These are phyloP conservation scores for Melitaea cinxia DNA, from an alignment of 1,140 invertebrate genomes.

Conservation along the genomic window DNA sequence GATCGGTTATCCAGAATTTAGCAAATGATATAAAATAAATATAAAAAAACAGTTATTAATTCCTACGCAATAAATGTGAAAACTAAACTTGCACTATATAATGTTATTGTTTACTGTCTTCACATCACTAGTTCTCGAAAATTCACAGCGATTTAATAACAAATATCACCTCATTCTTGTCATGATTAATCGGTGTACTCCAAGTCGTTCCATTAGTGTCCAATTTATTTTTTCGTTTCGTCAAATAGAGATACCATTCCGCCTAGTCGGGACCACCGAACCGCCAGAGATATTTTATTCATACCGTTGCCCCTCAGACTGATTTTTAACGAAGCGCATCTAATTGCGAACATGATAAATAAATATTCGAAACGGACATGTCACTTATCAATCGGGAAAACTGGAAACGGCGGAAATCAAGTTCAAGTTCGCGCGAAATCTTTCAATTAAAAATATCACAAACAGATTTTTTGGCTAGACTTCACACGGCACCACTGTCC, in stretches of 20 bases:
- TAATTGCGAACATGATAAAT: slow-evolving; percentile 75
- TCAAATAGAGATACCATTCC: slow-evolving; percentile 50
- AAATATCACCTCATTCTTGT: slow-evolving; percentile 68
- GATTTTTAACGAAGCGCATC: slow-evolving; percentile 65
- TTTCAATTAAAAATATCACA: slow-evolving; percentile 37
- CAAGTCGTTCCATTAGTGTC: slow-evolving; percentile 48
- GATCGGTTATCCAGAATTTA: slow-evolving; percentile 7
- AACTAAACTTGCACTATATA: slow-evolving; percentile 33
- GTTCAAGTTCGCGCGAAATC: slow-evolving; percentile 71
- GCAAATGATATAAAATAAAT: slow-evolving; percentile 14
- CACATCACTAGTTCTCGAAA: slow-evolving; percentile 45
- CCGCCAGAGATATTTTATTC: slow-evolving; percentile 69
- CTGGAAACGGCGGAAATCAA: slow-evolving; percentile 45
- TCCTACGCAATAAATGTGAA: slow-evolving; percentile 24
- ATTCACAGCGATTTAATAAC: slow-evolving; percentile 33
- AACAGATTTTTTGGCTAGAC: background rate
- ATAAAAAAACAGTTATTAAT: slow-evolving; percentile 12
- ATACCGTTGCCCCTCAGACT: slow-evolving; percentile 64
- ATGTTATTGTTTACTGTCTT: slow-evolving; percentile 37
- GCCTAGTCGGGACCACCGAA: slow-evolving; percentile 60
- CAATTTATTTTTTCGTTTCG: slow-evolving; percentile 58
- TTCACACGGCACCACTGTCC: slow-evolving; percentile 42
- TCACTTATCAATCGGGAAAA: slow-evolving; percentile 70
- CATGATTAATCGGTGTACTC: slow-evolving; percentile 61
- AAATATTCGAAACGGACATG: slow-evolving; percentile 57